Percentiles rank a stretch among this genome's conserved stretches.
phyloP scores from a whole-genome alignment of 2,888 invertebrate species.

The Dusona sp. region DNA sequence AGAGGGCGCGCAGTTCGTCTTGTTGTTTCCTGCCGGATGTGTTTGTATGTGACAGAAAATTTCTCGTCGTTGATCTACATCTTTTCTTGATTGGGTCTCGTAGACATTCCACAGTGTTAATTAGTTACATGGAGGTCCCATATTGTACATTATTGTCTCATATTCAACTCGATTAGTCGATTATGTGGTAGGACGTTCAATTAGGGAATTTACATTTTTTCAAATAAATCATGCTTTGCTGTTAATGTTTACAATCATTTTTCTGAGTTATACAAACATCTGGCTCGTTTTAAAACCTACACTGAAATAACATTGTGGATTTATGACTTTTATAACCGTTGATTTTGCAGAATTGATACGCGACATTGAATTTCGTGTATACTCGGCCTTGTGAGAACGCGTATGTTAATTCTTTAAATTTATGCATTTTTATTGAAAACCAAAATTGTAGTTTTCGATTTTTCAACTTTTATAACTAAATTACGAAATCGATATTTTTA shows the following conservation, averaged over 20 bases:
- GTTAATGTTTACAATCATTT: not conserved
- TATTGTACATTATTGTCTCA: not conserved
- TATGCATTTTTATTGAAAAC: not conserved
- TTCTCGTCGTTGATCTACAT: not conserved
- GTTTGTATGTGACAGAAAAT: not conserved
- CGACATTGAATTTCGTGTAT: not conserved
- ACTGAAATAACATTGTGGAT: not conserved
- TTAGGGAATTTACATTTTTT: not conserved
- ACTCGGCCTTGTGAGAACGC: not conserved
- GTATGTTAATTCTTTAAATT: not conserved
- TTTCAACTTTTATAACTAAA: not conserved
- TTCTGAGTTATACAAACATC: not conserved
- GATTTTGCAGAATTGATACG: not conserved
- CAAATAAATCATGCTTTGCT: not conserved
- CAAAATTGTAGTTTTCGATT: not conserved
- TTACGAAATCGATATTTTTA: not conserved
- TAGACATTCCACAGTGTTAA: conserved; percentile 4
- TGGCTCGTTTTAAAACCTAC: not conserved
- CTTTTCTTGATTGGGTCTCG: conserved; percentile 24
- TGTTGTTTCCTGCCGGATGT: conserved; percentile 7
- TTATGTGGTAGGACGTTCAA: not conserved
- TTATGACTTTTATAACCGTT: not conserved
- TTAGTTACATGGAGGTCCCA: not conserved
- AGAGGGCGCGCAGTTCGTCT: not conserved
- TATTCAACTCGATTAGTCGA: conserved; percentile 8